phyloP scores from a whole-genome alignment of 2,797 vertebrate species.

The Setipinna tenuifilis region DNA sequence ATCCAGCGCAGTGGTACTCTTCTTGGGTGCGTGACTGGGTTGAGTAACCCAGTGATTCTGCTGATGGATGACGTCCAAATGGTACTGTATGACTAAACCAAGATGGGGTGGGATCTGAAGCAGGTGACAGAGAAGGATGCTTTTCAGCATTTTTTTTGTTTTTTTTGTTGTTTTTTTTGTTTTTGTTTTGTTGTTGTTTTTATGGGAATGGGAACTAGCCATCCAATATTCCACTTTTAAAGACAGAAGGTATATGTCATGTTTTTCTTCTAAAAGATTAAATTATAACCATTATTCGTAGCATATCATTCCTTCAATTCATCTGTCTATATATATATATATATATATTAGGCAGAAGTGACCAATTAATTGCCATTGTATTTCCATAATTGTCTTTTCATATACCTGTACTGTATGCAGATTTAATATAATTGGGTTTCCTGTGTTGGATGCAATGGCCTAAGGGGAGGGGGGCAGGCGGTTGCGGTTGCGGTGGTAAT shows the following conservation, averaged over 20 bases:
- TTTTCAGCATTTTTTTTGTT: constrained; percentile 50
- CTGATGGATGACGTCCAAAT: constrained; percentile 12
- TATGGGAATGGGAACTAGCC: background rate
- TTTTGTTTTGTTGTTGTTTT: background rate
- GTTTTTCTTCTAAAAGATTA: constrained; percentile 22
- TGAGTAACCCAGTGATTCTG: background rate
- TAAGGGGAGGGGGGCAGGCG: background rate
- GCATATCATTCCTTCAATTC: constrained; percentile 50
- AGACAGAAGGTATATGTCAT: constrained; percentile 36
- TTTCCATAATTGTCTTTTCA: background rate
- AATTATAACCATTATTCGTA: constrained; percentile 37
- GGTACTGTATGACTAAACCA: background rate
- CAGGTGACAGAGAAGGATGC: constrained; percentile 34
- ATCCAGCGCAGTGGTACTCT: constrained; percentile 30
- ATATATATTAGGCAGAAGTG: constrained; percentile 12
- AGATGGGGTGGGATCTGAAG: background rate
- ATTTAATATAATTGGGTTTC: background rate
- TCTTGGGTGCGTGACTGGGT: background rate
- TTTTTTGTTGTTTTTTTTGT: constrained; percentile 24
- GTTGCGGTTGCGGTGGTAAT: background rate
- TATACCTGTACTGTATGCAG: background rate
- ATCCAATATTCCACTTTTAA: background rate
- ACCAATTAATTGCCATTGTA: background rate
- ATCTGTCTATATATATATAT: constrained; percentile 14
- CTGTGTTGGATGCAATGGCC: background rate